Evolutionary conservation across 1,140 invertebrate species (phyloP).

Genomic region (Lepidotrigona ventralis): DNA sequence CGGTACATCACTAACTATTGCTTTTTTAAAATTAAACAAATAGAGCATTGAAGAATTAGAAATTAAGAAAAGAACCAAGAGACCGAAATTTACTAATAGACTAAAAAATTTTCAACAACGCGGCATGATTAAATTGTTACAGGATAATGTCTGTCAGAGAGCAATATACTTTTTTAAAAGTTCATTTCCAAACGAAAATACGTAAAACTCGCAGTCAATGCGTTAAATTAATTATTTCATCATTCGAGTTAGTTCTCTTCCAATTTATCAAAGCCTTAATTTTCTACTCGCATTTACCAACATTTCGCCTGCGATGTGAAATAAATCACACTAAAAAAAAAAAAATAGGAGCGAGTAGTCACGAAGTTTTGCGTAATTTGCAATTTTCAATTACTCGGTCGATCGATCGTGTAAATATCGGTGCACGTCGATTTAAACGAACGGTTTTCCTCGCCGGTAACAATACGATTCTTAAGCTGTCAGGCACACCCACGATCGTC

Average conservation of each 20-base stretch:
- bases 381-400: slow-evolving; percentile 11
- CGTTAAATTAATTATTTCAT: slow-evolving; percentile 29
- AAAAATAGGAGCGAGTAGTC: not conserved
- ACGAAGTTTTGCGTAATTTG: not conserved
- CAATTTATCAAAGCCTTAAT: not conserved
- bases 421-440: not conserved
- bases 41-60: no score
- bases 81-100: no score
- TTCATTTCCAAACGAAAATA: no score
- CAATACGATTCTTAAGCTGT: not conserved
- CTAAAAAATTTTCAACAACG: no score
- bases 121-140: no score
- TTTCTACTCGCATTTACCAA: not conserved
- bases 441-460: not conserved
- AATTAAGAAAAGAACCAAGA: no score
- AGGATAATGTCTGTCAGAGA: no score
- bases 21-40: no score
- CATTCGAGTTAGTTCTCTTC: not conserved
- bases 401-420: not conserved
- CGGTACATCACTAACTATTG: not conserved
- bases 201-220: no score
- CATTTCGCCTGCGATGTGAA: not conserved
- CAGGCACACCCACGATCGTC: not conserved
- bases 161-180: no score
- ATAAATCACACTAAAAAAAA: not conserved